Evolutionary conservation across 2,113 vertebrate genomes (phyloP).

Genomic region (Ptilonorhynchus violaceus): DNA sequence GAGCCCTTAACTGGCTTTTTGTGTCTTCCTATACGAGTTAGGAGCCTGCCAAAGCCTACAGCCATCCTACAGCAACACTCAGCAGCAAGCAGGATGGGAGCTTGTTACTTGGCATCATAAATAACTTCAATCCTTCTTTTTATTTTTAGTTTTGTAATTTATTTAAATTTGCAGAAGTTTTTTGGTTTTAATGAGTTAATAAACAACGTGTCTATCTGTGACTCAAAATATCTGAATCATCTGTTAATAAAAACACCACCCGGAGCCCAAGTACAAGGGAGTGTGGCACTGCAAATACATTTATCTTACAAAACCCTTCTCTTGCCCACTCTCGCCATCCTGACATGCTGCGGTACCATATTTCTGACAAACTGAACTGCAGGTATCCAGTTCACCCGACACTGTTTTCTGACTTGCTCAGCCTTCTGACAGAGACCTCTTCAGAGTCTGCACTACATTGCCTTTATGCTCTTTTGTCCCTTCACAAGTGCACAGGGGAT

Average conservation of each 20-base stretch:
- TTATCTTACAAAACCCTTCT: not conserved
- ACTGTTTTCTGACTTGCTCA: not conserved
- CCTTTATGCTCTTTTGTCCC: not conserved
- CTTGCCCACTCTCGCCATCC: not conserved
- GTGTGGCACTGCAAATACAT: not conserved
- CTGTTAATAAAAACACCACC: not conserved
- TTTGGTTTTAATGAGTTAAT: not conserved
- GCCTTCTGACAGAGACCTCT: not conserved
- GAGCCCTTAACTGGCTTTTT: not conserved
- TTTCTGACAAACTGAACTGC: not conserved
- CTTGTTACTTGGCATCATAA: not conserved
- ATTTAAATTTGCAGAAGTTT: not conserved
- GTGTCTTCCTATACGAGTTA: not conserved
- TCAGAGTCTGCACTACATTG: not conserved
- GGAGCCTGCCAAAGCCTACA: not conserved
- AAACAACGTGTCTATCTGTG: not conserved
- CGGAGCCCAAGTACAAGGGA: not conserved
- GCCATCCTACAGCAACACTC: not conserved
- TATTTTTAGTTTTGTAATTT: not conserved
- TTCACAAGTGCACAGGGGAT: not conserved
- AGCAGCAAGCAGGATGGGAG: not conserved
- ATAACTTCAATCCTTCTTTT: not conserved
- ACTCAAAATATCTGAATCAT: not conserved
- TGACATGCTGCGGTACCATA: accelerated
- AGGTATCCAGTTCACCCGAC: not conserved